Evolutionary conservation across 2,797 vertebrate genomes (phyloP).

Genomic region (Rhynchonycteris naso): DNA sequence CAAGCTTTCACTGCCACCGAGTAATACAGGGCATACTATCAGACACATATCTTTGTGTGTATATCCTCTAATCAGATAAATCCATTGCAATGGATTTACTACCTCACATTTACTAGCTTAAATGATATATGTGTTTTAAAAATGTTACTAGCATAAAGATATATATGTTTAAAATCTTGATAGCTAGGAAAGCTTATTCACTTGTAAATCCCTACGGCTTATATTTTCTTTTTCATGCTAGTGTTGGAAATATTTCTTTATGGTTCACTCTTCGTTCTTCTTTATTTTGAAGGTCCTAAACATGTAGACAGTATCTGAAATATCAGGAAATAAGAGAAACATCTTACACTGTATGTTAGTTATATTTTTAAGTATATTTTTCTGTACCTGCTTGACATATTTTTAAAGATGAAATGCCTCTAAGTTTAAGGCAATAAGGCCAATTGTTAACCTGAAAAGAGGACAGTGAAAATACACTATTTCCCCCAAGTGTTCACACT

Average conservation of each 20-base stretch:
- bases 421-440: background rate
- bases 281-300: slow-evolving; percentile 50
- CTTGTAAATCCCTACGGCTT: slow-evolving; percentile 26
- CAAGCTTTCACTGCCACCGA: background rate
- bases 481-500: background rate
- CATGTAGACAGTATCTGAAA: background rate
- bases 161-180: background rate
- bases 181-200: background rate
- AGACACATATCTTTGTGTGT: background rate
- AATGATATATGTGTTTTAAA: background rate
- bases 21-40: background rate
- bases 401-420: background rate
- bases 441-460: slow-evolving; percentile 3
- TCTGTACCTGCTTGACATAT: background rate
- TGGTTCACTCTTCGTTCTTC: background rate
- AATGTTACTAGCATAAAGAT: background rate
- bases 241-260: background rate
- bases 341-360: background rate
- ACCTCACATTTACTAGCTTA: background rate
- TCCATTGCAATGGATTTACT: background rate
- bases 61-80: background rate
- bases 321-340: background rate
- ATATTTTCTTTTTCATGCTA: background rate
- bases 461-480: background rate
- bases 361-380: slow-evolving; percentile 3